Evolutionary conservation across 2,113 vertebrate genomes (phyloP), one percentile per base, ranked within the genome.

Genomic region (Ictalurus furcatus): DNA sequence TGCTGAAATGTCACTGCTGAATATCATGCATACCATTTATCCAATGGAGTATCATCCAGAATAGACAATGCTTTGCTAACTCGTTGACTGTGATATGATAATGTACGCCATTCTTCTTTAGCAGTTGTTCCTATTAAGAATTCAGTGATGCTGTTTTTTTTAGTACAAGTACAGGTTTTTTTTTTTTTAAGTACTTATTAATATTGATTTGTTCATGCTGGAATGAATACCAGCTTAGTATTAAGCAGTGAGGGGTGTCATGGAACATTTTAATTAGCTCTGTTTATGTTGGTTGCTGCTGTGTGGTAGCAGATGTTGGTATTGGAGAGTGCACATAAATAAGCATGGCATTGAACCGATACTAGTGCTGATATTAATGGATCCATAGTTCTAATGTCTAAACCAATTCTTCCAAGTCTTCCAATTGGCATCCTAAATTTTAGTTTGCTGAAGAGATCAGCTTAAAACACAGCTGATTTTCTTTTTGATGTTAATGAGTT

Each of bases 1-100:
- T 89, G 78, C 86, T 88, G 81, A 93, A 92, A 93, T 91, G 92
- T 92, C 92, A 93, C 34, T n/a, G 83, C 56, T 78, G 91, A 89
- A 85, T 87, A 83, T 87, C 74, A 87, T 84, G 73, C 37, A 34
- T 90, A 81, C 88, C 85, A 90, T 89, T 89, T 90, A 90, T 80
- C 85, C 84, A 89, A 76, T 54, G 16, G 79, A 79, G 59, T 9
- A 23, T 65, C 25, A 85, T 54, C 52, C 80, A 34, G 90, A 85
- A 90, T 92, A 78, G 71, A 59, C 88, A 88, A 79, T 78, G 84
- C 30, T 19, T 82, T 58, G 58, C 73, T 40, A 30, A 81, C 71
- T 86, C 25, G n/a, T 71, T 23, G 52, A 58, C 7, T 34, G 19
- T 30, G 34, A 56, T 21, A 58, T 83, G 34, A 44, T 61, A 9